Conservation (phyloP, 2,888 invertebrate species). For the Amphiduros pacificus region DNA sequence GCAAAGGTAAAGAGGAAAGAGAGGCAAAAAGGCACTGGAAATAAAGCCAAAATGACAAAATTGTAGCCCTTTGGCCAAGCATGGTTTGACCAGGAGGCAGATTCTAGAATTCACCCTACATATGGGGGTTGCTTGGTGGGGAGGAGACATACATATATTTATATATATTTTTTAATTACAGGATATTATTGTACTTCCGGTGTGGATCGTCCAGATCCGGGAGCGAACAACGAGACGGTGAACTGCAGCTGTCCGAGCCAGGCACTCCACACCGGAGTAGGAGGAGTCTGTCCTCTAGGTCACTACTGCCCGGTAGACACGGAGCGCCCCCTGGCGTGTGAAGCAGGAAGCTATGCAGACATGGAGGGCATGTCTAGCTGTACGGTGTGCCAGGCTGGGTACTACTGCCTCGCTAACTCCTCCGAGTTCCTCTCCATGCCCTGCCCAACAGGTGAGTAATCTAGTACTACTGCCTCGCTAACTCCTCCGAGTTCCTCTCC, state of each 20-base stretch:
- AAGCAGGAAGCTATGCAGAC: constrained; percentile 38
- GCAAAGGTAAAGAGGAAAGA: no score
- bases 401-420: constrained; percentile 39
- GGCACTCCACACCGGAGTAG: constrained; percentile 42
- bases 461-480: constrained; percentile 38
- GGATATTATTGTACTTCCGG: constrained; percentile 54
- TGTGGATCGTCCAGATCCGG: constrained; percentile 47
- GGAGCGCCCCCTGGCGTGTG: constrained; percentile 32
- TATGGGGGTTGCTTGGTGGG: no score
- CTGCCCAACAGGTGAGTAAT: constrained; percentile 36
- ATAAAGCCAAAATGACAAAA: no score
- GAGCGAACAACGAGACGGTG: constrained; percentile 34
- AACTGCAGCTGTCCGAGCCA: constrained; percentile 40
- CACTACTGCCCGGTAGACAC: constrained; percentile 44
- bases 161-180: constrained; percentile 17
- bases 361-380: constrained; percentile 32
- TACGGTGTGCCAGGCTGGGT: constrained; percentile 37
- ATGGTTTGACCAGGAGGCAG: no score
- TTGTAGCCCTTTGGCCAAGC: no score
- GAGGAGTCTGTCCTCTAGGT: constrained; percentile 50
- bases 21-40: no score
- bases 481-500: constrained; percentile 34
- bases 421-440: constrained; percentile 32
- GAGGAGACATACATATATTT: background rate
- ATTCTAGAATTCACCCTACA: no score